Evolutionary conservation across 2,888 invertebrate species (phyloP), one percentile per base, ranked within the genome.

Genomic region (Diplazon laetatorius): DNA sequence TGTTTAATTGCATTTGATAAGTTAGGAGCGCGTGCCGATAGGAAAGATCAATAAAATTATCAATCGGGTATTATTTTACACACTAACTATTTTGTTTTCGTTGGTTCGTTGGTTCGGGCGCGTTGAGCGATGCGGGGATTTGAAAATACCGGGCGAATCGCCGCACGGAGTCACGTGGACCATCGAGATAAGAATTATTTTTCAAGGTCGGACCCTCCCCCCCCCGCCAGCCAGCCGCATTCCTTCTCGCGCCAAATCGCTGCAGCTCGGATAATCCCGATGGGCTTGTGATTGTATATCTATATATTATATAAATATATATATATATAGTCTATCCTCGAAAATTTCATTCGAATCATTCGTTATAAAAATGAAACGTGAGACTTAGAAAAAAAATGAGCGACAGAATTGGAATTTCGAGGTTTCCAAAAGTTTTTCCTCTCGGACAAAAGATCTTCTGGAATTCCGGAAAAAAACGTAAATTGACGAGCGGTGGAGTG

Each of bases 271-370:
- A 59, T 59, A 39, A 55, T 30, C 30, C 30, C 30, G 6, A 30
- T 6, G 14, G n/a, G 9, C 12, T n/a, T 14, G 18, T 14, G 18
- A 35, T 14, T 25, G 14, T 35, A 30, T 55, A 35, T n/a, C 16
- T 8, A n/a, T n/a, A n/a, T n/a, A n/a, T n/a, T n/a, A n/a, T n/a
- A n/a, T n/a, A n/a, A n/a, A n/a, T n/a, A n/a, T n/a, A n/a, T n/a
- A n/a, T n/a, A n/a, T n/a, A n/a, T n/a, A n/a, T n/a, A n/a, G n/a
- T n/a, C n/a, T n/a, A 20, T 8, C 4, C 59, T 59, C 59, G 22
- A 20, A 72, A 76, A 69, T 75, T 71, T 60, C 48, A 70, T 70
- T 71, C 68, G 78, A 72, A 71, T 72, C 69, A 70, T 78, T 50
- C 1, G 35, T 48, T 37, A 16, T 63, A 62, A 65, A 44, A 68